Evolutionary conservation across 2,888 invertebrate genomes (phyloP).

Genomic region (Loripinus fragilis): DNA sequence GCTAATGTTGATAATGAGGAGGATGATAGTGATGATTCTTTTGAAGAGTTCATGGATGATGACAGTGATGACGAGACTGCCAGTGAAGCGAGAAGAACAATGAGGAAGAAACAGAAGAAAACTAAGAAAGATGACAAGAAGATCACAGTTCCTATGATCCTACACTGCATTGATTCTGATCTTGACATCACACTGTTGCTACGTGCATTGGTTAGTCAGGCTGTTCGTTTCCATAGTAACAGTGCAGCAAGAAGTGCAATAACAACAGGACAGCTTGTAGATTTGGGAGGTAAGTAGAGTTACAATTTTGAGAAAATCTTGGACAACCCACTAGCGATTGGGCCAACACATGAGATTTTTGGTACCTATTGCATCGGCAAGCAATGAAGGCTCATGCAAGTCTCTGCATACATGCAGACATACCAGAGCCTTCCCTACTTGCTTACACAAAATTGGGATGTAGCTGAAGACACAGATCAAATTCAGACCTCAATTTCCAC

Average conservation of each 20-base stretch:
- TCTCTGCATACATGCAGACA: too few relatives aligned
- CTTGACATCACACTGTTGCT: constrained; percentile 43
- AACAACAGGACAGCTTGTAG: constrained; percentile 39
- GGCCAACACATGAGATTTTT: too few relatives aligned
- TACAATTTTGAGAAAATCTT: too few relatives aligned
- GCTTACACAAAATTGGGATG: too few relatives aligned
- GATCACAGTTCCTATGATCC: constrained; percentile 32
- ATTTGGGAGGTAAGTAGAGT: constrained; percentile 41
- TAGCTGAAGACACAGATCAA: too few relatives aligned
- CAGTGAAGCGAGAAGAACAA: not conserved
- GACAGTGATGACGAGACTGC: constrained; percentile 17
- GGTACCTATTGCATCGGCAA: too few relatives aligned
- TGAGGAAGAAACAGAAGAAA: constrained; percentile 6
- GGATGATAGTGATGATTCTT: constrained; percentile 39
- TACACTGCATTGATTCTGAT: constrained; percentile 45
- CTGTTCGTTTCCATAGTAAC: constrained; percentile 59
- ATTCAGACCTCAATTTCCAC: too few relatives aligned
- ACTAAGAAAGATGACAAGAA: not conserved
- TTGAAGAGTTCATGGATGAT: constrained; percentile 21
- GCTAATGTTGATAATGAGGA: not conserved
- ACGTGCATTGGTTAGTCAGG: constrained; percentile 63
- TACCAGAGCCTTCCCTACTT: too few relatives aligned
- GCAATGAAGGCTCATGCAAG: too few relatives aligned
- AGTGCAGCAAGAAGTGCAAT: constrained; percentile 60
- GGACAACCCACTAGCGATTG: too few relatives aligned